Conservation (phyloP, 2,113 vertebrate species). For the Cynopterus brachyotis region DNA sequence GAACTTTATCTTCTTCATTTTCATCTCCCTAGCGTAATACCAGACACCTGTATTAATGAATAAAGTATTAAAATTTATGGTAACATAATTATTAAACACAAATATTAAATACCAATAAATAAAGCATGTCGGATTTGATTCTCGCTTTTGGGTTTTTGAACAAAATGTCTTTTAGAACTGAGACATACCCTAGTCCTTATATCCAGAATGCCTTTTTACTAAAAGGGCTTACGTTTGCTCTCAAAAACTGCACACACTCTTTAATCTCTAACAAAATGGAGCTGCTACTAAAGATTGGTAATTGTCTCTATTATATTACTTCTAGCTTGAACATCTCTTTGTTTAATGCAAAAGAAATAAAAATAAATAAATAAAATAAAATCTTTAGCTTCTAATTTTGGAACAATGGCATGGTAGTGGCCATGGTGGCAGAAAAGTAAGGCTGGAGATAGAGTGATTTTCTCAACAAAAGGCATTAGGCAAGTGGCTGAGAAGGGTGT, state of each 20-base stretch:
- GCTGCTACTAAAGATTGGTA: not conserved
- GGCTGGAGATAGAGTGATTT: not conserved
- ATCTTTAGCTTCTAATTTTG: not conserved
- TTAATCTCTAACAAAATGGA: not conserved
- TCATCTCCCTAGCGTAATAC: not conserved
- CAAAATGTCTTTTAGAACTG: not conserved
- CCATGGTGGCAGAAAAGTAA: not conserved
- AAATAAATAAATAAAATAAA: not conserved
- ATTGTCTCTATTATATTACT: not conserved
- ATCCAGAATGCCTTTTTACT: not conserved
- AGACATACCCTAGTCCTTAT: fast-evolving
- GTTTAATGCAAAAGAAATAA: not conserved
- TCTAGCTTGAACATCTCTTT: not conserved
- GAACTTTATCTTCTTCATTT: not conserved
- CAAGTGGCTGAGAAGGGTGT: not conserved
- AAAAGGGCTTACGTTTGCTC: not conserved
- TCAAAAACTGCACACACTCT: not conserved
- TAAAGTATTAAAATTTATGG: not conserved
- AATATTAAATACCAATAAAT: not conserved
- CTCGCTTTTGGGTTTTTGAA: not conserved
- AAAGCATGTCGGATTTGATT: not conserved
- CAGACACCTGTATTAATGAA: not conserved
- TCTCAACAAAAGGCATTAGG: not conserved
- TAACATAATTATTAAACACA: not conserved
- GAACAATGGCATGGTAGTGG: not conserved